Base-by-base conservation (phyloP, 2,113 vertebrate species). In the Zosterops pallidus region DNA sequence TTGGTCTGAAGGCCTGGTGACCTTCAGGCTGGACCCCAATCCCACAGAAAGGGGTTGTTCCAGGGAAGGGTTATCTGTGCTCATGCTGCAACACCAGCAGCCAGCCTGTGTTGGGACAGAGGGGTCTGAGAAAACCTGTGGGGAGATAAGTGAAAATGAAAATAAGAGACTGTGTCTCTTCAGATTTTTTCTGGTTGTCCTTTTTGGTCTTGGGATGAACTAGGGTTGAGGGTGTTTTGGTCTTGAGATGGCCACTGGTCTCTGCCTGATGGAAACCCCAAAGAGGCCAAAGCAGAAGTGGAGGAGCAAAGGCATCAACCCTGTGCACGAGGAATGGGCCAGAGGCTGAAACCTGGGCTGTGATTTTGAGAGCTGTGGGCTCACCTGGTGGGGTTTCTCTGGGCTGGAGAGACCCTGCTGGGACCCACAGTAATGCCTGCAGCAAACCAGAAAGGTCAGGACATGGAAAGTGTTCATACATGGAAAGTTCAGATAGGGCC, bases 21-120 rank as follows among this genome's bases (percentile, higher is more conserved):
- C 11, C 35, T 68, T 81, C 14, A 59, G 19, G 25, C 11, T 46
- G 53, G 41, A 57, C 52, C 17, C 16, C 60, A 68, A 2, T 41
- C 9, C 42, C 37, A 35, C 0, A 3, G 10, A 23, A 83, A 3
- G 0, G 11, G 17, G 12, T 16, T 70, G 18, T 74, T 42, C 42
- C 46, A 52, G 14, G 24, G 35, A 8, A 57, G 15, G 37, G 37
- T 57, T 56, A 2, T n/a, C 78, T 21, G 35, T 47, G 28, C 28
- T 87, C 1, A 0, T 15, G 63, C 46, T 65, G 35, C 57, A 84
- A 12, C 22, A 44, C 39, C 52, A 41, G 12, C 26, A 86, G 31
- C 13, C 26, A 55, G 37, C 8, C 2, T 0, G 0, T 28, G 24
- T 0, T 69, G 81, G 59, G 14, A 44, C 37, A 72, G 44, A 68